These are phyloP conservation scores for Florisuga fusca DNA, from an alignment of 2,797 vertebrate species.

Conservation along the genomic window DNA sequence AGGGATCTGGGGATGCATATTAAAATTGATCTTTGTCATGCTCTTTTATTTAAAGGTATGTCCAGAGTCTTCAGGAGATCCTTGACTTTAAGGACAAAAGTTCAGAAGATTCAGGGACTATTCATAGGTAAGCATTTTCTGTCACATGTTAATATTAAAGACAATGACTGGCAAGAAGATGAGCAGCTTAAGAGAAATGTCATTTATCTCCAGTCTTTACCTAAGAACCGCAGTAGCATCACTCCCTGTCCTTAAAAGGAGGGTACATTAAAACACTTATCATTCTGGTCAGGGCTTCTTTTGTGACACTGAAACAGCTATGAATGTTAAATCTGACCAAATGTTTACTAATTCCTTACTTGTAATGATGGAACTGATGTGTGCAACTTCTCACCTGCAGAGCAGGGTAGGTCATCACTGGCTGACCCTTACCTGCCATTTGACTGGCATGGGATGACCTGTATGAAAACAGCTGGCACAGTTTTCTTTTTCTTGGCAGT, in stretches of 20 bases:
- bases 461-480: not conserved
- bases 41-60: constrained; percentile 85
- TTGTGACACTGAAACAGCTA: not conserved
- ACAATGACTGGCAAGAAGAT: not conserved
- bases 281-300: not conserved
- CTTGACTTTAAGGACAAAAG: constrained; percentile 93
- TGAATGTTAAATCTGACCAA: not conserved
- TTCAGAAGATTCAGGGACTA: constrained; percentile 84
- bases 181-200: not conserved
- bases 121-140: constrained; percentile 84
- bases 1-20: not conserved
- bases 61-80: constrained; percentile 95
- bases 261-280: not conserved
- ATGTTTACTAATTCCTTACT: not conserved
- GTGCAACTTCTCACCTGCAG: not conserved
- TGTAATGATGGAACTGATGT: not conserved
- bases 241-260: not conserved
- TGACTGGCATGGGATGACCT: not conserved
- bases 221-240: not conserved
- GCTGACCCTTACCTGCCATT: not conserved
- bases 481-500: not conserved
- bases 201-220: not conserved
- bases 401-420: not conserved
- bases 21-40: not conserved
- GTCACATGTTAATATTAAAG: not conserved